These are phyloP conservation scores for Eurypyga helias DNA, from an alignment of 2,113 vertebrate species.

Conservation along the genomic window DNA sequence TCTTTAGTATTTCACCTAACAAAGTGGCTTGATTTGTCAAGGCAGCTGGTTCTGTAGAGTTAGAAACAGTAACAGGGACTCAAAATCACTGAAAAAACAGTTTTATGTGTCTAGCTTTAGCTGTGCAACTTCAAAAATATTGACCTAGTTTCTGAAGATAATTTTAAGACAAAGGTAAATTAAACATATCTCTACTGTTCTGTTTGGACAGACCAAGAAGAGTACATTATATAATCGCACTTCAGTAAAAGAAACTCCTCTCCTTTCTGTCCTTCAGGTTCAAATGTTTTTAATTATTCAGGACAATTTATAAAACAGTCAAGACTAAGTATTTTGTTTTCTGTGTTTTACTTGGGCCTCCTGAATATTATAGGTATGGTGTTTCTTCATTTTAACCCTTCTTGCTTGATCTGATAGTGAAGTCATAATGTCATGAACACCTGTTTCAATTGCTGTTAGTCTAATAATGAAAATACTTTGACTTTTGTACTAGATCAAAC, in stretches of 20 bases:
- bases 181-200: not conserved
- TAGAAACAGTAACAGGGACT: not conserved
- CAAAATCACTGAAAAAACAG: not conserved
- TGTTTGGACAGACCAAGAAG: not conserved
- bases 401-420: conserved; percentile 6
- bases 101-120: not conserved
- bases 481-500: not conserved
- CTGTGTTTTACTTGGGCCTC: not conserved
- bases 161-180: not conserved
- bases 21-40: not conserved
- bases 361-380: not conserved
- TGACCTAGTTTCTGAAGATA: not conserved
- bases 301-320: not conserved
- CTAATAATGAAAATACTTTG: not conserved
- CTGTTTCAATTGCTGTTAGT: not conserved
- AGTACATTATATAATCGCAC: not conserved
- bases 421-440: not conserved
- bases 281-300: not conserved
- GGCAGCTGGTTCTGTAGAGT: not conserved
- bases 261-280: not conserved
- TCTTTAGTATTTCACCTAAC: not conserved
- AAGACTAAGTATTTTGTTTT: not conserved
- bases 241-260: not conserved
- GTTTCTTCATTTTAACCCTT: conserved; percentile 19
- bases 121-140: not conserved